Evolutionary conservation across 2,888 invertebrate species (phyloP), one percentile per base, ranked within the genome.

Genomic region (Phyto melanocephala): DNA sequence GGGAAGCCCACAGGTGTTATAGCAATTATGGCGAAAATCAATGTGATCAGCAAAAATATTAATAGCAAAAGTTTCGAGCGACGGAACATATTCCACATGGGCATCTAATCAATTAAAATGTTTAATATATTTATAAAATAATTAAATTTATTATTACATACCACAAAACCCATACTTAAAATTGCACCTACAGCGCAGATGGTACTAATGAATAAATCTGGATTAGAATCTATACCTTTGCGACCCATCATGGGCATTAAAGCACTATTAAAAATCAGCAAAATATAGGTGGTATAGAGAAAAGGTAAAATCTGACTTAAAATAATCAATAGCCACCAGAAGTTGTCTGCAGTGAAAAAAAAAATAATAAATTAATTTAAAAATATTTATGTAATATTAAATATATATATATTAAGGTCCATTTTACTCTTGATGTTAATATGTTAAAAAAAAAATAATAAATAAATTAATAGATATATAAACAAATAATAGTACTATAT

Each of bases 161-260:
- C 91, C 84, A 91, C 84, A 85, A 90, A 91, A 2, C 91, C 91
- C 79, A 88, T 67, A 1, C 90, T 86, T 10, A 91, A 84, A 7
- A 91, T 84, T 0, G 88, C 87, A 20, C 88, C 87, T 10, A 89
- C 0, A 3, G 86, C 85, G 37, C 89, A 90, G 1, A 93, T 65
- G 1, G 90, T 83, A 1, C 91, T 92, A 62, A 94, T 90, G 8
- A 93, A 85, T 0, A 93, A 84, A 86, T 94, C 94, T 0, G 94
- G 93, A 86, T 92, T 92, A 0, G 89, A 82, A 3, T 87, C 86
- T 3, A 91, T 88, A 1, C 93, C 93, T 68, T 90, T 89, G 6
- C 94, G 90, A 0, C 93, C 94, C 91, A 93, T 92, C 85, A 94
- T 92, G 1, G 94, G 94, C 40, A 94, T 92, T 78, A 94, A 92